Evolutionary conservation across 1,140 invertebrate genomes (phyloP), one percentile per base, ranked within the genome.

Genomic region (Drosophila lowei): DNA sequence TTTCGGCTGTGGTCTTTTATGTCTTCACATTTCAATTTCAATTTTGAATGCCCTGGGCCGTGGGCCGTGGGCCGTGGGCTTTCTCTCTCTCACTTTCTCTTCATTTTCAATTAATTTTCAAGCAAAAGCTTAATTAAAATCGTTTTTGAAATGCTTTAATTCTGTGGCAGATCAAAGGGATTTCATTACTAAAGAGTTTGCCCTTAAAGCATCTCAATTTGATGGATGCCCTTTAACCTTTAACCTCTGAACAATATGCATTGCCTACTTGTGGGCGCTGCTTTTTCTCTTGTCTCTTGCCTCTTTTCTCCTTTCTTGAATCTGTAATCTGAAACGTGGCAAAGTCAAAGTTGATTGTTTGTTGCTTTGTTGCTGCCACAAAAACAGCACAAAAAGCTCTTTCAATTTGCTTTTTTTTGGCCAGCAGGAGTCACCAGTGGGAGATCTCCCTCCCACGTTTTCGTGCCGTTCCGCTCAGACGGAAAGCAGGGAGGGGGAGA

Each of bases 21-120:
- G 63, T 79, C 9, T 34, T 83, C 78, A 88, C 83, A 88, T 88
- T 89, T 88, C 75, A 88, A 88, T 83, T 83, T 79, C 34, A 60
- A 76, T 88, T 63, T 25, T 25, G 4, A 25, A 25, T 25, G 23
- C 63, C 64, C 16, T 47, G 16, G 49, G 55, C 46, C n/a, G n/a
- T n/a, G n/a, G n/a, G n/a, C 21, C 21, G 4, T 23, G 2, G 21
- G 44, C 63, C 64, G 21, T 47, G 16, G 49, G 55, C 46, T 57
- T 62, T 62, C 42, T 15, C 16, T 23, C 23, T 6, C 3, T 25
- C 23, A 5, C 15, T 43, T 67, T 77, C 38, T 54, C 23, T 25
- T 5, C 44, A 61, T 75, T 75, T 72, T 86, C 74, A 81, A 86
- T 86, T 86, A 78, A 76, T 61, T 75, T 75, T 52, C 44, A 60